Conservation (phyloP, 2,888 invertebrate genomes). For the Pyrocoelia pectoralis region DNA sequence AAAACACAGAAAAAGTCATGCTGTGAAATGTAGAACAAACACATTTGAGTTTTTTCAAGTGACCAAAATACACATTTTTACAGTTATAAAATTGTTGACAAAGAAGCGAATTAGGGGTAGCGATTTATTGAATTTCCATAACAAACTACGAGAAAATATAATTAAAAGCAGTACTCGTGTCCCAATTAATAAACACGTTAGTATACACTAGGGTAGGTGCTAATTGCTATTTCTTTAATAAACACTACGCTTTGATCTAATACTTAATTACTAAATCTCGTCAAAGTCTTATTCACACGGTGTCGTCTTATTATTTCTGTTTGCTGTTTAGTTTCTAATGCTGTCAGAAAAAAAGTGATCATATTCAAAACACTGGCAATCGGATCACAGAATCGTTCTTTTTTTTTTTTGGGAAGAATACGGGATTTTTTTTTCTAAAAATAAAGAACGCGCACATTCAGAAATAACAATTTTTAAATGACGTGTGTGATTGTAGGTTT, state of each 20-base stretch:
- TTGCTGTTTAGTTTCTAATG: background rate
- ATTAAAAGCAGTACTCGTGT: background rate
- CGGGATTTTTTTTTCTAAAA: background rate
- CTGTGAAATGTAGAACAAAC: no score
- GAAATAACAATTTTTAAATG: background rate
- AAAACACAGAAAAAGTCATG: no score
- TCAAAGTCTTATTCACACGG: conserved; percentile 27
- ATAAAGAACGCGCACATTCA: background rate
- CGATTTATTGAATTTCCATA: background rate
- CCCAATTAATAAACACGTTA: background rate
- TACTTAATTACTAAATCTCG: conserved; percentile 21
- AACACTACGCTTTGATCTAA: conserved; percentile 13
- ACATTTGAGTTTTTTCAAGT: no score
- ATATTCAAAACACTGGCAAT: background rate
- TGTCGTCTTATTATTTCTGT: background rate
- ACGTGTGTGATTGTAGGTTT: conserved; percentile 1
- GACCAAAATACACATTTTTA: no score
- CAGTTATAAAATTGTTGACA: no score
- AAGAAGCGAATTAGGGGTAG: no score
- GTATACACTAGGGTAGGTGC: background rate
- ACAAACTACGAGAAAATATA: background rate
- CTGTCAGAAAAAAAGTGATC: background rate
- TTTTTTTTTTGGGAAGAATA: background rate
- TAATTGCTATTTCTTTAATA: conserved; percentile 5
- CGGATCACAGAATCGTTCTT: background rate